Conservation (phyloP, 2,797 vertebrate genomes). For the Sebastes goodei region DNA sequence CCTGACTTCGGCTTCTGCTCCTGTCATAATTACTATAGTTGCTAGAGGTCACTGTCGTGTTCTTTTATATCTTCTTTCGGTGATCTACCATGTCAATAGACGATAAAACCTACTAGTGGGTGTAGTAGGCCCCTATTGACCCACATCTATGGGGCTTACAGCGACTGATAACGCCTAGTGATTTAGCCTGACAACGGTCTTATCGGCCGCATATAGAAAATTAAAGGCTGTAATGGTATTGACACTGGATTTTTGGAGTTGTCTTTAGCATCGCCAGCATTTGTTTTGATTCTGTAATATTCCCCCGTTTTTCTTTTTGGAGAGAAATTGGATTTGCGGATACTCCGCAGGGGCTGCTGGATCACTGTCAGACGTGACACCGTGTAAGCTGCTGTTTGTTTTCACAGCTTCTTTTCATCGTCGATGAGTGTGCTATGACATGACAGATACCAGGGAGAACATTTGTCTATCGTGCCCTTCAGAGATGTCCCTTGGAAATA, state of each 20-base stretch:
- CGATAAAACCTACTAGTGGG: too few species aligned
- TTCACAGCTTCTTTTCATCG: conserved; percentile 62
- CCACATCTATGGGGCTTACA: background rate
- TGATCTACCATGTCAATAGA: too few species aligned
- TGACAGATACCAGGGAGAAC: conserved; percentile 61
- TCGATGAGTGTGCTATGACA: conserved; percentile 32
- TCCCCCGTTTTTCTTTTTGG: background rate
- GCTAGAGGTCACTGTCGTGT: too few species aligned
- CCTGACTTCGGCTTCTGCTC: too few species aligned
- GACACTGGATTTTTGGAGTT: conserved; percentile 35
- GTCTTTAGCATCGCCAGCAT: background rate
- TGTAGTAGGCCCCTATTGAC: too few species aligned
- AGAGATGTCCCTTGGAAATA: conserved; percentile 47
- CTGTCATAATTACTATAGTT: too few species aligned
- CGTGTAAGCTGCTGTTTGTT: conserved; percentile 60
- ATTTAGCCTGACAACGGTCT: too few species aligned
- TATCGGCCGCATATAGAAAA: background rate
- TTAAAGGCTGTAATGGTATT: conserved; percentile 22
- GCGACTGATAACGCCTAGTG: too few species aligned
- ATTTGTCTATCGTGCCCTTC: conserved; percentile 51
- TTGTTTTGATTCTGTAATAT: conserved; percentile 17
- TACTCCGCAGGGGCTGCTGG: conserved; percentile 32
- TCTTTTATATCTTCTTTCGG: too few species aligned
- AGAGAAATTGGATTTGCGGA: conserved; percentile 19
- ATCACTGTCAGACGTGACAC: conserved; percentile 64